Percentiles rank a stretch among this genome's conserved stretches.
phyloP scores from a whole-genome alignment of 1,140 invertebrate species.

The Ips typographus region DNA sequence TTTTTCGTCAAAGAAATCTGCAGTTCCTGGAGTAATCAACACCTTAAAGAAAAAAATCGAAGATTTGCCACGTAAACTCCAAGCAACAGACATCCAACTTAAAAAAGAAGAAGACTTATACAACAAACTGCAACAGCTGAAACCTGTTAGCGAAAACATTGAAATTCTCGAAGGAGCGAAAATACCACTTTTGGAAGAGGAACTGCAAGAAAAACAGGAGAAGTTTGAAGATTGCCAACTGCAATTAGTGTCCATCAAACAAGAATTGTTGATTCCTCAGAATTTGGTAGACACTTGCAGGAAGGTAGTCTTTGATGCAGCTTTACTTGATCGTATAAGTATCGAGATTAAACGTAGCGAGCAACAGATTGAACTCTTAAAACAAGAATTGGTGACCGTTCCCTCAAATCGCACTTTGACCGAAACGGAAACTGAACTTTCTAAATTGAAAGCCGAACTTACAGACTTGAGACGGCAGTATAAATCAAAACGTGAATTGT shows the following conservation, averaged over 20 bases:
- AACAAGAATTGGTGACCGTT: conserved; percentile 52
- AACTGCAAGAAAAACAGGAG: conserved; percentile 31
- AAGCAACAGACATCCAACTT: conserved; percentile 47
- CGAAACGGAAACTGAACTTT: conserved; percentile 53
- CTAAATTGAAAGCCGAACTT: conserved; percentile 51
- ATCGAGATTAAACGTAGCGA: conserved; percentile 41
- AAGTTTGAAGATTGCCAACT: conserved; percentile 32
- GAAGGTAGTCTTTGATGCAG: conserved; percentile 42
- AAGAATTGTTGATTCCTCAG: conserved; percentile 35
- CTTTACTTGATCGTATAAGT: conserved; percentile 45
- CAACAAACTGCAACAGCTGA: conserved; percentile 44
- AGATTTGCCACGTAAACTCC: conserved; percentile 52
- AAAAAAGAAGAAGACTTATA: conserved; percentile 42
- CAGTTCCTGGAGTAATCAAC: conserved; percentile 40
- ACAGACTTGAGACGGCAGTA: conserved; percentile 33
- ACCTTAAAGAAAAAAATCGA: conserved; percentile 56
- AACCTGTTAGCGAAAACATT: conserved; percentile 44
- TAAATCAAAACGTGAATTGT: conserved; percentile 31
- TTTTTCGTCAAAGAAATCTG: conserved; percentile 40
- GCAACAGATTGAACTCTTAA: conserved; percentile 44
- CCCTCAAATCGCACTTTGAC: conserved; percentile 54
- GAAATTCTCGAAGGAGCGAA: conserved; percentile 34
- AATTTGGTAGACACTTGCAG: conserved; percentile 38
- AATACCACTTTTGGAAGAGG: conserved; percentile 36
- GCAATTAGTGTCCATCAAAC: conserved; percentile 38